Evolutionary conservation across 2,888 invertebrate species (phyloP).

Genomic region (Lampropteryx suffumata): DNA sequence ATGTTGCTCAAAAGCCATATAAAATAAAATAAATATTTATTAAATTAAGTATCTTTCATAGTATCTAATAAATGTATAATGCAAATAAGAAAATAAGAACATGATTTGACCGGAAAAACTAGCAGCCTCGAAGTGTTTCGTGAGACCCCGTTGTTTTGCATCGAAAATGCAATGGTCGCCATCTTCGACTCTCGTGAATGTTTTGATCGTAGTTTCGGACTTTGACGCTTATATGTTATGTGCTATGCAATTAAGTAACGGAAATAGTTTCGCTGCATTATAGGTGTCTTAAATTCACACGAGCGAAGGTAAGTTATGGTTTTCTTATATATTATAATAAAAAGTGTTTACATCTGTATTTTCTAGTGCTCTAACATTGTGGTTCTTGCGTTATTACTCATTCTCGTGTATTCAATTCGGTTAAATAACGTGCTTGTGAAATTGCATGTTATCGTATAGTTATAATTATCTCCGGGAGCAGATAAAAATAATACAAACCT

Average conservation of each 20-base stretch:
- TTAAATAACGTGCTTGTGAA: constrained; percentile 29
- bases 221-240: constrained; percentile 71
- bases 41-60: background rate
- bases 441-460: constrained; percentile 42
- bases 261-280: constrained; percentile 68
- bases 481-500: constrained; percentile 68
- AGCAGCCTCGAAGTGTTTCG: constrained; percentile 70
- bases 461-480: constrained; percentile 43
- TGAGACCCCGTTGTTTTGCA: constrained; percentile 87
- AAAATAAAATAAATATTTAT: too few species aligned
- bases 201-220: constrained; percentile 85
- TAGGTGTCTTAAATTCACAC: constrained; percentile 63
- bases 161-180: constrained; percentile 93
- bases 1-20: background rate
- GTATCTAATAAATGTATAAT: background rate
- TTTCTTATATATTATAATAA: constrained; percentile 63
- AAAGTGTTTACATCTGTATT: constrained; percentile 91
- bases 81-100: background rate
- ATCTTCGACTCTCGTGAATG: constrained; percentile 92
- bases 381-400: constrained; percentile 77
- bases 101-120: constrained; percentile 63
- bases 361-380: constrained; percentile 82
- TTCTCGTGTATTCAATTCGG: constrained; percentile 53
- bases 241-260: constrained; percentile 76
- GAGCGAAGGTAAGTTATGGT: constrained; percentile 66